These are phyloP conservation scores for Kryptolebias ocellatus DNA, from an alignment of 2,797 vertebrate genomes.

Conservation along the genomic window DNA sequence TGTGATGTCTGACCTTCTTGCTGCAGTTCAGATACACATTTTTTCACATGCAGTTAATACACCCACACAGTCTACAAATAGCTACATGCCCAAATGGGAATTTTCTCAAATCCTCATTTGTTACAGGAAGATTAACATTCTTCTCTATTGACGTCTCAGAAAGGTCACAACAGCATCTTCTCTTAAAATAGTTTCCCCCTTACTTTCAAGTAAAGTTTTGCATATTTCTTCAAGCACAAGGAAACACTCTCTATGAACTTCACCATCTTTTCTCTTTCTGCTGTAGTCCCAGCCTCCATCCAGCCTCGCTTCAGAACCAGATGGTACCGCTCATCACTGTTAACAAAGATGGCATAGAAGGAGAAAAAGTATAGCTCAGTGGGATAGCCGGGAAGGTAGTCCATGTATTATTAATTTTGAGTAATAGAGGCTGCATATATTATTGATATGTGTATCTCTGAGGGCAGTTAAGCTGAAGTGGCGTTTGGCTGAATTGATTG, in stretches of 20 bases:
- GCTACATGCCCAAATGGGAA: constrained; percentile 51
- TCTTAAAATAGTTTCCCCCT: constrained; percentile 35
- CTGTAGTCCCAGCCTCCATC: constrained; percentile 6
- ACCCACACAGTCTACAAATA: constrained; percentile 55
- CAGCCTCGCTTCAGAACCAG: constrained; percentile 39
- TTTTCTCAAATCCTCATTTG: constrained; percentile 44
- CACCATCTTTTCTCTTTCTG: neutral
- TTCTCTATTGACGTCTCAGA: constrained; percentile 49
- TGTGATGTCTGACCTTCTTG: constrained; percentile 72
- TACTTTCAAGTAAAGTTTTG: constrained; percentile 35
- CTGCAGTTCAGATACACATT: constrained; percentile 52
- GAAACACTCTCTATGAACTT: constrained; percentile 51
- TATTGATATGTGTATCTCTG: constrained; percentile 72
- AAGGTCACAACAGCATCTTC: constrained; percentile 53
- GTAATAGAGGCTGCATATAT: constrained; percentile 77
- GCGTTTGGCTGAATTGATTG: constrained; percentile 67
- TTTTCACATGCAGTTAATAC: constrained; percentile 46
- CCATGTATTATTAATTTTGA: constrained; percentile 78
- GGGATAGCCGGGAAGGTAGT: constrained; percentile 50
- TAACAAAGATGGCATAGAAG: constrained; percentile 53
- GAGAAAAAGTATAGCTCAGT: constrained; percentile 49
- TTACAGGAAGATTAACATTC: constrained; percentile 41
- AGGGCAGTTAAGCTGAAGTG: constrained; percentile 72
- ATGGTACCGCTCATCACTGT: constrained; percentile 57
- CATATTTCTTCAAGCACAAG: constrained; percentile 11